Evolutionary conservation across 2,888 invertebrate genomes (phyloP).

Genomic region (Crematogaster levior): DNA sequence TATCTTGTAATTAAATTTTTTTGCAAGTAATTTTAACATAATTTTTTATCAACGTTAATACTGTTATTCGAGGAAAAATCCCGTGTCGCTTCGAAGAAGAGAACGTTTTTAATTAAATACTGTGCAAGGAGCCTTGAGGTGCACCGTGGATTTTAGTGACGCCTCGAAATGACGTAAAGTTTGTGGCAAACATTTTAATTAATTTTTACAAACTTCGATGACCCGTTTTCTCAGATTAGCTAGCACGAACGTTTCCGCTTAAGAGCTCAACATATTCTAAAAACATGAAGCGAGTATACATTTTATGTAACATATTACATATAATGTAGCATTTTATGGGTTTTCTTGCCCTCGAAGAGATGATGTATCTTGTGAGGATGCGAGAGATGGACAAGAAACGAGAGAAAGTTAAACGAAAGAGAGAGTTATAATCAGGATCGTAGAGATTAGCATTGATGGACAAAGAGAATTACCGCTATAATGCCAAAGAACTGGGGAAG

Average conservation of each 20-base stretch:
- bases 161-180: slow-evolving; percentile 29
- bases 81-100: not conserved
- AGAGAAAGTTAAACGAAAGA: slow-evolving; percentile 46
- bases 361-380: not conserved
- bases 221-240: slow-evolving; percentile 22
- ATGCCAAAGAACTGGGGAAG: not conserved
- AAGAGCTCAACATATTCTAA: not conserved
- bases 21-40: slow-evolving; percentile 11
- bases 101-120: slow-evolving; percentile 35
- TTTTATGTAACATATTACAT: slow-evolving; percentile 13
- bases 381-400: not conserved
- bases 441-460: slow-evolving; percentile 47
- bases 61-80: slow-evolving; percentile 1
- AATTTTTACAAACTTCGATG: slow-evolving; percentile 46
- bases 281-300: slow-evolving; percentile 2
- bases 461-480: slow-evolving; percentile 24
- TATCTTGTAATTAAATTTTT: not conserved
- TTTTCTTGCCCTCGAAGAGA: not conserved
- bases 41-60: slow-evolving; percentile 15
- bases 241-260: not conserved
- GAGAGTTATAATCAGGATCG: slow-evolving; percentile 34
- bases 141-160: slow-evolving; percentile 3
- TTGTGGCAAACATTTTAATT: slow-evolving; percentile 48
- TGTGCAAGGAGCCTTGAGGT: slow-evolving; percentile 19
- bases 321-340: not conserved